Base-by-base conservation (phyloP, 2,113 vertebrate genomes). In the Isurus oxyrinchus region DNA sequence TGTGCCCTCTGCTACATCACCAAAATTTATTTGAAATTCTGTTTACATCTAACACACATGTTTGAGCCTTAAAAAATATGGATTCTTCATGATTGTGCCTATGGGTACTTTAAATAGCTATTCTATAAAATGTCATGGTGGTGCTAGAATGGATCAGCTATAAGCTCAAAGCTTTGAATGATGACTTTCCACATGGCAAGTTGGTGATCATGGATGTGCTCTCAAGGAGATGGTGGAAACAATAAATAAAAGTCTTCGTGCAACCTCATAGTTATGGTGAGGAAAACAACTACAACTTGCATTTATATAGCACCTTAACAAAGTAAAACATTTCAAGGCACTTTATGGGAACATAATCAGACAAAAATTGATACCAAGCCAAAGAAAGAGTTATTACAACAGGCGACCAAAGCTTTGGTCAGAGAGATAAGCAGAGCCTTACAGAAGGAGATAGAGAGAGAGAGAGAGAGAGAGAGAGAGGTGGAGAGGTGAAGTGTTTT, bases 11-110 rank as follows among this genome's bases (percentile, higher is more conserved):
- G 35, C 59, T 93, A 59, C 16, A 66, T 66, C n/a, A 61, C 59
- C 16, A n/a, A 94, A 63, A 94, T 94, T 40, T 63, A 94, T 66
- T 94, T 63, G 35, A 94, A 94, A 66, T 63, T 63, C 59, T 66
- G 59, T n/a, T 94, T 94, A 61, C 16, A 0, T 5, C 61, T 63
- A 66, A 8, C 57, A 63, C 21, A 40, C 59, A 90, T 90, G 35
- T 8, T 63, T 94, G 59, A 94, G 19, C 35, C 35, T 44, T 94
- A 66, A 63, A 94, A 63, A 23, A 21, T 21, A 63, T 31, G 16
- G 87, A 59, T 59, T 63, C 19, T 90, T 94, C 16, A 40, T 61
- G 16, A n/a, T 63, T 35, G 19, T 25, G n/a, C 25, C 90, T 63
- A 35, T 40, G 57, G 87, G 57, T 90, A 35, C 13, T 61, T 59